phyloP scores from a whole-genome alignment of 2,888 invertebrate species.

The Andrena camellia region DNA sequence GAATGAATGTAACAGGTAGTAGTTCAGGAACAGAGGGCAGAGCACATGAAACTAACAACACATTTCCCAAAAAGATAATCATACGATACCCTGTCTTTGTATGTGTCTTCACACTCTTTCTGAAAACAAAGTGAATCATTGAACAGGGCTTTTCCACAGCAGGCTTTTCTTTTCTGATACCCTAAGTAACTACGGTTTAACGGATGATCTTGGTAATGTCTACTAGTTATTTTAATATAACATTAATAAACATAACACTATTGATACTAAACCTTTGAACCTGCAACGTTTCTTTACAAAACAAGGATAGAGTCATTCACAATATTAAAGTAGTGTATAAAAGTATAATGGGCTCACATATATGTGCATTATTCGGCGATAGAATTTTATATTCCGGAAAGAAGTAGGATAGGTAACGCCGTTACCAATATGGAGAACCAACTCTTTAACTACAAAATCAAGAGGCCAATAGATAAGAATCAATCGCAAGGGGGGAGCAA shows the following conservation, averaged over 20 bases:
- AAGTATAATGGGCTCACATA: conserved; percentile 56
- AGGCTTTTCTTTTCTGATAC: conserved; percentile 37
- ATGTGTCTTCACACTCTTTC: conserved; percentile 94
- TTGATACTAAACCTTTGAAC: conserved; percentile 47
- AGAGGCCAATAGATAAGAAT: conserved; percentile 18
- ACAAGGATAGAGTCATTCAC: conserved; percentile 38
- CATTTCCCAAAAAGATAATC: conserved; percentile 85
- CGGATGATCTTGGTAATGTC: conserved; percentile 29
- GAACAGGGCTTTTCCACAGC: conserved; percentile 73
- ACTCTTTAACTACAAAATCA: conserved; percentile 14
- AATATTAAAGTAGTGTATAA: conserved; percentile 28
- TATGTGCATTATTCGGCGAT: conserved; percentile 31
- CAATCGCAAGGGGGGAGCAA: conserved; percentile 12
- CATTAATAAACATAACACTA: conserved; percentile 18
- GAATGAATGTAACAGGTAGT: conserved; percentile 80
- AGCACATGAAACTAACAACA: conserved; percentile 85
- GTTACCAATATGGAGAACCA: conserved; percentile 35
- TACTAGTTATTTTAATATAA: conserved; percentile 35
- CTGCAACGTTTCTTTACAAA: conserved; percentile 36
- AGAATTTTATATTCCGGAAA: conserved; percentile 19
- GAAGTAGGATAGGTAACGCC: conserved; percentile 24
- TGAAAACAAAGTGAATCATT: conserved; percentile 88
- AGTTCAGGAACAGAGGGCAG: conserved; percentile 78
- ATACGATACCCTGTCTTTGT: conserved; percentile 93
- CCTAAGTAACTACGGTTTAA: conserved; percentile 67